phyloP scores from a whole-genome alignment of 2,797 vertebrate genomes.

The Dicrostonyx torquatus region DNA sequence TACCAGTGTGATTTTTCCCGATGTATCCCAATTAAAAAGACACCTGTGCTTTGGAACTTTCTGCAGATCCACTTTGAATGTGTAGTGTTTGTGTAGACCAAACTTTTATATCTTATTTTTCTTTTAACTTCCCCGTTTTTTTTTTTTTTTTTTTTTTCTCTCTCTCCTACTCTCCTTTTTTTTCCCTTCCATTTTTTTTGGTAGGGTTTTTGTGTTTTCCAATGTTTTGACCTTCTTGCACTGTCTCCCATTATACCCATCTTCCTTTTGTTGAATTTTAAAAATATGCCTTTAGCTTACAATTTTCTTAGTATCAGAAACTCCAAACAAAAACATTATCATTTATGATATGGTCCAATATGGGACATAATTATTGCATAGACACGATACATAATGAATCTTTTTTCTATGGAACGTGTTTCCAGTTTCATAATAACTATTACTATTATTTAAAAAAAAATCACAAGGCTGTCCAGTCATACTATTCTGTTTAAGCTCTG shows the following conservation, averaged over 20 bases:
- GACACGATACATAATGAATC: constrained; percentile 13
- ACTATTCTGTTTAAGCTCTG: background rate
- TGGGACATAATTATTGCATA: background rate
- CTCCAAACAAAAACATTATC: constrained; percentile 8
- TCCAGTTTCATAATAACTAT: constrained; percentile 4
- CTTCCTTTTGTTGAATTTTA: background rate
- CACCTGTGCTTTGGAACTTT: constrained; percentile 87
- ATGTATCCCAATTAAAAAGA: constrained; percentile 85
- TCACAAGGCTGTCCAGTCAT: background rate
- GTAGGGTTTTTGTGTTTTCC: background rate
- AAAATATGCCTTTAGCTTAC: constrained; percentile 10
- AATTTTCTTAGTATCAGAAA: background rate
- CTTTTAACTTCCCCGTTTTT: background rate
- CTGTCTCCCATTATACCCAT: background rate
- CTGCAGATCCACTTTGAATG: constrained; percentile 84
- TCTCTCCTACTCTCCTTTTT: background rate
- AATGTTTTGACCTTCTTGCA: background rate
- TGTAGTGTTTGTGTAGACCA: constrained; percentile 77
- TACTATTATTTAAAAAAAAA: constrained; percentile 9
- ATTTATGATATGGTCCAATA: background rate
- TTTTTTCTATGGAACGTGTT: constrained; percentile 50
- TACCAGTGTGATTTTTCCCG: constrained; percentile 87
- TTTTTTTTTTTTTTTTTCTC: background rate
- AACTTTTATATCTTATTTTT: constrained; percentile 59
- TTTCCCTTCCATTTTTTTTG: background rate